Evolutionary conservation across 2,888 invertebrate species (phyloP).

Genomic region (Phlogophora meticulosa): DNA sequence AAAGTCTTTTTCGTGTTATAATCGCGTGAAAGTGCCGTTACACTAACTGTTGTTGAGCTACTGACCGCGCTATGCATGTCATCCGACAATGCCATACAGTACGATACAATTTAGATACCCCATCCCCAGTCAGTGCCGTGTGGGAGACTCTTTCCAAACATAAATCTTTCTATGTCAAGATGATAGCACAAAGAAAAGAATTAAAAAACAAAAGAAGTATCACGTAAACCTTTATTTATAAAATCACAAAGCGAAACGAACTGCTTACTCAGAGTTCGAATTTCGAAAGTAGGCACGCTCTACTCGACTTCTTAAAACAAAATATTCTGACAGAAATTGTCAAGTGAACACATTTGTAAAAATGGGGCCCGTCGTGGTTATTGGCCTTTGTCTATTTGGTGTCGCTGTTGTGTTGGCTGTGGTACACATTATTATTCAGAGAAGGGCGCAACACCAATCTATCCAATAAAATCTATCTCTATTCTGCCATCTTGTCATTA

Average conservation of each 20-base stretch:
- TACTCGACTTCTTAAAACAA: conserved; percentile 1
- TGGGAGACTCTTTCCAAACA: conserved; percentile 57
- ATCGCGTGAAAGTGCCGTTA: conserved; percentile 65
- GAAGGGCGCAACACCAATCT: not conserved
- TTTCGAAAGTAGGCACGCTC: too few species aligned
- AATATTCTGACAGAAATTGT: conserved; percentile 25
- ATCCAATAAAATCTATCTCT: not conserved
- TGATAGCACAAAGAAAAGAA: conserved; percentile 29
- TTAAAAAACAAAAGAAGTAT: not conserved
- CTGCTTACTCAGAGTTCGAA: conserved; percentile 26
- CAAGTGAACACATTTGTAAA: conserved; percentile 2
- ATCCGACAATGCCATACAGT: conserved; percentile 65
- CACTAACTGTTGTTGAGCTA: conserved; percentile 63
- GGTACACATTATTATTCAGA: not conserved
- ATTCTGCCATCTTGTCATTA: conserved; percentile 42
- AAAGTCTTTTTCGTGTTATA: conserved; percentile 24
- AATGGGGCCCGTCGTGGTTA: not conserved
- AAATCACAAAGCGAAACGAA: not conserved
- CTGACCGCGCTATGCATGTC: conserved; percentile 55
- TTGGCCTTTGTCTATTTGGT: conserved; percentile 7
- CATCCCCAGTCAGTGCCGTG: conserved; percentile 61
- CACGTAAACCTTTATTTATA: not conserved
- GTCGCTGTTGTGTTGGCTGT: not conserved
- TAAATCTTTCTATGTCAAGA: conserved; percentile 16
- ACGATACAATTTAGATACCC: conserved; percentile 61